These are phyloP conservation scores for Icerya purchasi DNA, from an alignment of 2,888 invertebrate species.

Conservation along the genomic window DNA sequence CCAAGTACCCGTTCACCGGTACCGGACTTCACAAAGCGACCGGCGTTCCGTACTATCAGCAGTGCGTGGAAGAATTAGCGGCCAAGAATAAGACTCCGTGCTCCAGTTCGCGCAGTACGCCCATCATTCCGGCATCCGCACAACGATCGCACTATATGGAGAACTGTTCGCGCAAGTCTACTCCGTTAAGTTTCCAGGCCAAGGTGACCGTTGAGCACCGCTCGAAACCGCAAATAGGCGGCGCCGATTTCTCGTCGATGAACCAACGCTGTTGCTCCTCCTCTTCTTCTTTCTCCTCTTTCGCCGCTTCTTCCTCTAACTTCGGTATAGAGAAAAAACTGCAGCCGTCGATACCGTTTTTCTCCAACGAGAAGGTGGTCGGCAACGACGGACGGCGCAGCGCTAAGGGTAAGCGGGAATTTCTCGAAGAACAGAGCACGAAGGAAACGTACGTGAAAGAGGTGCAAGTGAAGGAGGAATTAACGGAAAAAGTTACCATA, in stretches of 20 bases:
- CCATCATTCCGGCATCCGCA: neutral
- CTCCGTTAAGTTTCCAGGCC: conserved; percentile 7
- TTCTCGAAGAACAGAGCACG: neutral
- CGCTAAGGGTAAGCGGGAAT: neutral
- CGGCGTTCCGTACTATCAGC: conserved; percentile 55
- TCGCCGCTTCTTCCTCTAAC: neutral
- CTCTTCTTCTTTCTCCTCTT: neutral
- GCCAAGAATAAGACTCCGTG: conserved; percentile 2
- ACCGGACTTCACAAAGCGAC: conserved; percentile 40
- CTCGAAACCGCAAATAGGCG: neutral
- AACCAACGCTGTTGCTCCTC: neutral
- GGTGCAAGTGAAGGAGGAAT: neutral
- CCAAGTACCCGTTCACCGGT: conserved; percentile 11
- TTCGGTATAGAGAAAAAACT: neutral
- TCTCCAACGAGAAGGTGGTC: neutral
- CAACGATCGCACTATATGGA: neutral
- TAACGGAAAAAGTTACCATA: neutral
- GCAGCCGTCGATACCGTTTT: neutral
- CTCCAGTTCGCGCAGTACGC: neutral
- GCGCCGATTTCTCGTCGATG: neutral
- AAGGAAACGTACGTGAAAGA: neutral
- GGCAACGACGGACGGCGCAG: neutral
- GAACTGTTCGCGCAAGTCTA: neutral
- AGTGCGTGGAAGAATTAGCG: conserved; percentile 18
- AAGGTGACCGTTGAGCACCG: conserved; percentile 9